A percentile compares a stretch with the other conserved stretches of the same genome.
Conservation (phyloP, 2,113 vertebrate species). For the Neogobius melanostomus region DNA sequence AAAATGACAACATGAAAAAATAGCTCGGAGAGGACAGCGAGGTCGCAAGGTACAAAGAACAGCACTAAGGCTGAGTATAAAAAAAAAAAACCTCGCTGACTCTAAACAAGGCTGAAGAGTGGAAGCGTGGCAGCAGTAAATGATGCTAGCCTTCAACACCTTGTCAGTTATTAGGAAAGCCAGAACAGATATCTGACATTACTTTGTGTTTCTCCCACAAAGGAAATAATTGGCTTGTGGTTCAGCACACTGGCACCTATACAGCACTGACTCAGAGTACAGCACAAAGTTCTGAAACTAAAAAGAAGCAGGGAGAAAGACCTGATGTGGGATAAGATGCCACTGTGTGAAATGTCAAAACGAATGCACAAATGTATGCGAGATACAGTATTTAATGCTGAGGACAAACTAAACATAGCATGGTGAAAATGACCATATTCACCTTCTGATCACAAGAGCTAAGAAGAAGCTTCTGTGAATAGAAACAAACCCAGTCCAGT, state of each 20-base stretch:
- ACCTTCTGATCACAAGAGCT: no score
- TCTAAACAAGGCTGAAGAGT: slow-evolving; percentile 59
- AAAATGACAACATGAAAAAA: slow-evolving; percentile 19
- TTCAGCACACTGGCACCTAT: slow-evolving; percentile 42
- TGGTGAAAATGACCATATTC: no score
- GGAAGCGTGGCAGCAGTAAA: slow-evolving; percentile 66
- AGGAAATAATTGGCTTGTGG: slow-evolving; percentile 68
- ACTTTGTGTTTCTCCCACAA: slow-evolving; percentile 65
- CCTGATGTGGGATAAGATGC: background rate
- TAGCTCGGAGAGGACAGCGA: slow-evolving; percentile 49
- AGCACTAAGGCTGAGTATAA: slow-evolving; percentile 32
- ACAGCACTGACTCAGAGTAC: slow-evolving; percentile 36
- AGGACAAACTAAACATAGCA: no score
- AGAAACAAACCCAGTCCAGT: no score
- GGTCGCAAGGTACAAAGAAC: slow-evolving; percentile 29
- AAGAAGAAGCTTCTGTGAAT: no score
- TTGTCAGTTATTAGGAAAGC: slow-evolving; percentile 73
- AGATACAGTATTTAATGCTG: no score
- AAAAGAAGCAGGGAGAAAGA: slow-evolving; percentile 16
- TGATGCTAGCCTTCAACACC: slow-evolving; percentile 69
- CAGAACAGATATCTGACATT: slow-evolving; percentile 71
- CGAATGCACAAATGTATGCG: background rate
- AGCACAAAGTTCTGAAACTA: slow-evolving; percentile 45
- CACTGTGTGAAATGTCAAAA: background rate
- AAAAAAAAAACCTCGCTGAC: slow-evolving; percentile 49